Evolutionary conservation across 2,888 invertebrate genomes (phyloP).

Genomic region (Leucozona laternaria): DNA sequence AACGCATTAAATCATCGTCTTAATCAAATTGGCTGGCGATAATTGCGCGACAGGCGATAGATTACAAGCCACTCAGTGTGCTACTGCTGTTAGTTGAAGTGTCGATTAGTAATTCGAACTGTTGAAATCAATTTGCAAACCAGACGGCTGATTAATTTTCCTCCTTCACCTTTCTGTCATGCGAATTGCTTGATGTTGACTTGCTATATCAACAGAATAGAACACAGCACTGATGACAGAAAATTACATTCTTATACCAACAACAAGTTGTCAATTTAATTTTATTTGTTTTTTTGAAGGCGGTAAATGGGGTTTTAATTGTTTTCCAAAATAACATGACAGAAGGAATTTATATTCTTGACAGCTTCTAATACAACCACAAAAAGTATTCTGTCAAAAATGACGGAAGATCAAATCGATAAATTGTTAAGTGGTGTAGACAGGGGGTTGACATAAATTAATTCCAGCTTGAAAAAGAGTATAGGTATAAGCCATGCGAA

Average conservation of each 20-base stretch:
- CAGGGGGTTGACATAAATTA: not conserved
- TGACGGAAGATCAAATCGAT: slow-evolving; percentile 15
- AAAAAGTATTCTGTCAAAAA: slow-evolving; percentile 10
- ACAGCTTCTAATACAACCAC: not conserved
- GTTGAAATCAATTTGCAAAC: slow-evolving; percentile 60
- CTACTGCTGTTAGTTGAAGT: slow-evolving; percentile 12
- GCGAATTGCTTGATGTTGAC: not conserved
- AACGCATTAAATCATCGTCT: slow-evolving; percentile 64
- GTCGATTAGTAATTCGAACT: slow-evolving; percentile 53
- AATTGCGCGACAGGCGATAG: slow-evolving; percentile 65
- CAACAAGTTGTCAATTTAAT: slow-evolving; percentile 42
- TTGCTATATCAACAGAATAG: not conserved
- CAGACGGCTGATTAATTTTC: slow-evolving; percentile 58
- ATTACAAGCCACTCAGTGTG: slow-evolving; percentile 46
- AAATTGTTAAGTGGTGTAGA: not conserved
- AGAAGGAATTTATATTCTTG: not conserved
- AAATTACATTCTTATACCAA: slow-evolving; percentile 4
- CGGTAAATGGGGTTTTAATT: slow-evolving; percentile 46
- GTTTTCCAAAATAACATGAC: not conserved
- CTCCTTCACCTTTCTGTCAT: slow-evolving; percentile 8
- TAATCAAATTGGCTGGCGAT: slow-evolving; percentile 65
- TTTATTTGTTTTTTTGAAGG: not conserved
- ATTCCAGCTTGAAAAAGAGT: not conserved
- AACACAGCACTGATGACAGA: slow-evolving; percentile 4
- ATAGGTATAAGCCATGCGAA: not conserved